Evolutionary conservation across 2,888 invertebrate genomes (phyloP).

Genomic region (Lycophotia porphyrea): DNA sequence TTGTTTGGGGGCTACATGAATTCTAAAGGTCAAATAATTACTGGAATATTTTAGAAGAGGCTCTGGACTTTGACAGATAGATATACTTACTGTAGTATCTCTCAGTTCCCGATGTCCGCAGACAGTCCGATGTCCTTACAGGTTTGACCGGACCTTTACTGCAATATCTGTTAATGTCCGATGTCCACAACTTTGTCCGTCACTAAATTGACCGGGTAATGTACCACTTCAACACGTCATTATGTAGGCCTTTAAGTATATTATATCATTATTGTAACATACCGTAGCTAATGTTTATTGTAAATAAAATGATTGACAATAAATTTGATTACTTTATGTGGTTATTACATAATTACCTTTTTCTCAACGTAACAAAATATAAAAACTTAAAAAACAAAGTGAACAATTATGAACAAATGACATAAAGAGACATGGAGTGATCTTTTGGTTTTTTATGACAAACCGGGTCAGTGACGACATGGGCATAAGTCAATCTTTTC

Average conservation of each 20-base stretch:
- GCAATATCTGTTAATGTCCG: neutral
- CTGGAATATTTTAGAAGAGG: neutral
- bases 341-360: constrained; percentile 68
- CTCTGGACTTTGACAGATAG: neutral
- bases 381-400: neutral
- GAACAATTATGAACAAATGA: neutral
- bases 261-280: constrained; percentile 78
- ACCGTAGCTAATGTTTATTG: constrained; percentile 84
- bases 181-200: neutral
- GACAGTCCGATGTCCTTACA: neutral
- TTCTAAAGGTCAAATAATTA: neutral
- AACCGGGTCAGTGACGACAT: too few species aligned
- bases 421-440: neutral
- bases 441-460: too few species aligned
- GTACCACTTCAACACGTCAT: constrained; percentile 38
- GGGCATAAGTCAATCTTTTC: too few species aligned
- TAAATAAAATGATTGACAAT: constrained; percentile 90
- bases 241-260: constrained; percentile 64
- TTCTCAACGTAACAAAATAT: neutral
- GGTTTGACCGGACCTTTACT: neutral
- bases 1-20: constrained; percentile 2
- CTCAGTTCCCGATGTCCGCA: neutral
- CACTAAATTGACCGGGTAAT: constrained; percentile 29
- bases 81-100: neutral
- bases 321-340: constrained; percentile 85